phyloP scores from a whole-genome alignment of 2,888 invertebrate genomes.

The Melieria crassipennis region DNA sequence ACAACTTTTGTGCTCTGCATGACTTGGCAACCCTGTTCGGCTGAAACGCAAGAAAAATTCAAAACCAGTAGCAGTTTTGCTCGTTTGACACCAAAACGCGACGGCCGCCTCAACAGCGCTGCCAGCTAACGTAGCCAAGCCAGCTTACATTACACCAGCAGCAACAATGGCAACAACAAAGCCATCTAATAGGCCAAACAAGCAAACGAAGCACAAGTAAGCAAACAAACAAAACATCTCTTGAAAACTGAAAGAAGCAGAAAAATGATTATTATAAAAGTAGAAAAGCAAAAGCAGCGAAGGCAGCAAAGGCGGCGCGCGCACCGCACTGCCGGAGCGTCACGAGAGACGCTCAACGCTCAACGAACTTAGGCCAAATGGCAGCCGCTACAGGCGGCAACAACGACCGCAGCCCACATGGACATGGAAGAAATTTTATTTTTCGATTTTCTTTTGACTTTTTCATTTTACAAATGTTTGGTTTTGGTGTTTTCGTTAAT shows the following conservation, averaged over 20 bases:
- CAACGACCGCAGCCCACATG: no score
- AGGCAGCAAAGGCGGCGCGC: background rate
- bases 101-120: slow-evolving; percentile 15
- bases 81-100: slow-evolving; percentile 43
- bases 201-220: slow-evolving; percentile 27
- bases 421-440: no score
- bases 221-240: slow-evolving; percentile 23
- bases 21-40: slow-evolving; percentile 44
- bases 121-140: slow-evolving; percentile 18
- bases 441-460: no score
- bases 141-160: slow-evolving; percentile 28
- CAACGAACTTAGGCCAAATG: no score
- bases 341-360: no score
- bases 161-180: slow-evolving; percentile 27
- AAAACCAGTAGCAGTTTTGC: slow-evolving; percentile 60
- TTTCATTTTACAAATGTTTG: no score
- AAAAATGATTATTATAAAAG: slow-evolving; percentile 16
- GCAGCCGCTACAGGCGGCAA: no score
- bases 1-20: no score
- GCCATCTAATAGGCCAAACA: slow-evolving; percentile 36
- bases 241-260: background rate
- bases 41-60: slow-evolving; percentile 49
- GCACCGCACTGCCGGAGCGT: background rate
- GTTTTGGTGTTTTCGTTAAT: no score
- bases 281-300: slow-evolving; percentile 4